Conservation (phyloP, 2,113 vertebrate species). For the Aspidoscelis tigris region DNA sequence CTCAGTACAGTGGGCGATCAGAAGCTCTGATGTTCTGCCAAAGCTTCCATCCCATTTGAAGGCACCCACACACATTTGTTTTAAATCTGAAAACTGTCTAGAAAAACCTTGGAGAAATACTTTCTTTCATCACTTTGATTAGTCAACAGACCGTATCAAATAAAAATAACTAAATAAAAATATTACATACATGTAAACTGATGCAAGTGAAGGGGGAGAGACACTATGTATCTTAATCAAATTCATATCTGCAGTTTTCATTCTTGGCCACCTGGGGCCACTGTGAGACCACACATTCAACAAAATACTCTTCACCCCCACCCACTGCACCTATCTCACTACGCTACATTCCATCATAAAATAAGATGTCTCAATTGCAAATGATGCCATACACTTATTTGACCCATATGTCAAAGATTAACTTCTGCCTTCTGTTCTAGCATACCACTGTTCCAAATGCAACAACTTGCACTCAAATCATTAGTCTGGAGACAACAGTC, state of each 20-base stretch:
- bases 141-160: no score
- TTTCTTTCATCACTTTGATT: no score
- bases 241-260: constrained; percentile 4
- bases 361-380: constrained; percentile 2
- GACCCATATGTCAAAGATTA: neutral
- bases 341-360: neutral
- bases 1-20: no score
- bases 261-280: constrained; percentile 33
- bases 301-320: neutral
- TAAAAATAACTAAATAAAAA: no score
- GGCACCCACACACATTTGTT: no score
- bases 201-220: constrained; percentile 3
- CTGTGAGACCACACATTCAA: constrained; percentile 2
- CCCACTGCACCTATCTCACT: no score
- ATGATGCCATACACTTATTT: neutral
- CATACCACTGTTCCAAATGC: neutral
- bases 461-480: neutral
- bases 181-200: no score
- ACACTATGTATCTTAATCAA: constrained; percentile 4
- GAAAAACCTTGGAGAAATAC: neutral
- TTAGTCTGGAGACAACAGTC: neutral
- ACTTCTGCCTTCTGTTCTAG: neutral
- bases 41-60: no score
- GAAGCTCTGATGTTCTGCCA: no score
- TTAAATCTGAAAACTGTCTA: neutral